phyloP scores from a whole-genome alignment of 2,888 invertebrate genomes.

The Pristionchus exspectatus region DNA sequence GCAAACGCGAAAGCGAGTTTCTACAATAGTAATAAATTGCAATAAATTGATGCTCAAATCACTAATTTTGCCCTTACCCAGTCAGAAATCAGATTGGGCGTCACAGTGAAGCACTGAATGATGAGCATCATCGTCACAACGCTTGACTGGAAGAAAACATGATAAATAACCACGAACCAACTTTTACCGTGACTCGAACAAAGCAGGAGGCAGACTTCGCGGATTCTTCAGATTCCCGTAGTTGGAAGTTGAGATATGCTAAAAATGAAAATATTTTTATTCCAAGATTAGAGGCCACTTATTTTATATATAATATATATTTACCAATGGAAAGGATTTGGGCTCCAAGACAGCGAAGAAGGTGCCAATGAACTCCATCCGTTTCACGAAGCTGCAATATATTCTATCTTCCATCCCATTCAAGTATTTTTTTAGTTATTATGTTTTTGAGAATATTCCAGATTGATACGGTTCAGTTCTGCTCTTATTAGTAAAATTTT shows the following conservation, averaged over 20 bases:
- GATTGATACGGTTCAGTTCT: not conserved
- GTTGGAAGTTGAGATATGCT: slow-evolving; percentile 54
- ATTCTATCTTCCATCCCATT: no score
- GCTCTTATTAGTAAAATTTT: not conserved
- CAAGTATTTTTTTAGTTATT: no score
- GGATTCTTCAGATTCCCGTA: slow-evolving; percentile 56
- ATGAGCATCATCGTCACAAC: not conserved
- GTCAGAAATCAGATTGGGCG: not conserved
- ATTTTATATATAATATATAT: no score
- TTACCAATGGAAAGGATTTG: slow-evolving; percentile 71
- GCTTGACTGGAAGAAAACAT: not conserved
- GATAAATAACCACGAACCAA: not conserved
- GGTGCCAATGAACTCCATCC: slow-evolving; percentile 78
- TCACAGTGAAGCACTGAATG: not conserved
- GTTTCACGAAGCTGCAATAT: slow-evolving; percentile 68
- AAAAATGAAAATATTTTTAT: not conserved
- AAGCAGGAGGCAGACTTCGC: slow-evolving; percentile 65
- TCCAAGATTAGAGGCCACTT: no score
- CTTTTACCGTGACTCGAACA: slow-evolving; percentile 60
- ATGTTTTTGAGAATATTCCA: no score
- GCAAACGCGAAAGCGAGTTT: slow-evolving; percentile 63
- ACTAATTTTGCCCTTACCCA: not conserved
- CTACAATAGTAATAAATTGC: slow-evolving; percentile 58
- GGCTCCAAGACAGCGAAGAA: slow-evolving; percentile 76
- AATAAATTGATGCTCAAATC: not conserved